These are phyloP conservation scores for Agapostemon virescens DNA, from an alignment of 2,888 invertebrate species.

Conservation along the genomic window DNA sequence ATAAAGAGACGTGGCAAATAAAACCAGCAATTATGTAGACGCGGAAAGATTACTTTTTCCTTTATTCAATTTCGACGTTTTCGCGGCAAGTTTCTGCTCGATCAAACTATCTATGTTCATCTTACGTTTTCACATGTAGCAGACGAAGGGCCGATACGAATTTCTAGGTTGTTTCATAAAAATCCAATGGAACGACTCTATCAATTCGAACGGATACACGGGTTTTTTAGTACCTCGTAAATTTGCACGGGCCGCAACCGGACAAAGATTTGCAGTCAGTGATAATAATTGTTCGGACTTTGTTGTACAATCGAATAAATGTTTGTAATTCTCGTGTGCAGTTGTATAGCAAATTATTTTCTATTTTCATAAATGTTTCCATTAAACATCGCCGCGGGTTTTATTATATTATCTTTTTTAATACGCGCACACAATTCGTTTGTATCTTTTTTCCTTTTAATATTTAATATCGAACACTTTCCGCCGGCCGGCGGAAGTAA, in stretches of 20 bases:
- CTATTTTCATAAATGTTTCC: background rate
- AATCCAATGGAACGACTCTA: background rate
- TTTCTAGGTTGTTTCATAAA: background rate
- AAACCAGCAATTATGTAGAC: background rate
- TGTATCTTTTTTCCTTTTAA: background rate
- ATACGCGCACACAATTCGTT: background rate
- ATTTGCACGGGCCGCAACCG: background rate
- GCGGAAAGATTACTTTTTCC: no score
- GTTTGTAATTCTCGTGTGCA: background rate
- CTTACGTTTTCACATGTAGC: no score
- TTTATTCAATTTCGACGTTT: no score
- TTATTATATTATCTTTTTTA: background rate
- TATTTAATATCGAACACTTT: background rate
- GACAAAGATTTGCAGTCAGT: background rate
- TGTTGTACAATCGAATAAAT: background rate
- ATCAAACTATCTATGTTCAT: no score
- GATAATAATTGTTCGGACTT: background rate
- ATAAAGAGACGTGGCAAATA: background rate
- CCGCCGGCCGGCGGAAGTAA: background rate
- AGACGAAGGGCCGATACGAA: no score
- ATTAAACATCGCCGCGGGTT: background rate
- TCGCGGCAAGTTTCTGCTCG: no score
- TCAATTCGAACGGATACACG: background rate
- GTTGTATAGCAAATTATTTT: background rate
- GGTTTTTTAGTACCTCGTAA: background rate